Base-by-base conservation (phyloP, 2,888 invertebrate species). In the Volucella bombylans region DNA sequence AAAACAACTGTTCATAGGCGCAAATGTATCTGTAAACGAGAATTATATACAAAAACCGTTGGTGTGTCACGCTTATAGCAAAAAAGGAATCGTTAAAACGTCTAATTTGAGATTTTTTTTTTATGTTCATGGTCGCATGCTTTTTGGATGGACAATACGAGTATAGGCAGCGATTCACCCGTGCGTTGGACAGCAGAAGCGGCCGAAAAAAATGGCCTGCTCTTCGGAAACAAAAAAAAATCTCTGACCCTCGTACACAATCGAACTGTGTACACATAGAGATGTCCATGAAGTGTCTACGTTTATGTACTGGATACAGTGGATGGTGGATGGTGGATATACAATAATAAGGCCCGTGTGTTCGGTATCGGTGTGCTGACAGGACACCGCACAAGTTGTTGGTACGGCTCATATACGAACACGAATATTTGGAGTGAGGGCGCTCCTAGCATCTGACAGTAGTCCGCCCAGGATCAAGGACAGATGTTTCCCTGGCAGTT, bases 1-100 rank as follows among this genome's bases (percentile, higher is more conserved):
- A 38, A 45, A 82, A 68, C 82, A 78, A 82, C 82, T 82, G 82
- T 69, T 69, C 50, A 64, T 45, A 76, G 39, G 57, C 49, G 50
- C 68, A 11, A 50, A 31, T 50, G 47, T 65, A 41, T 62, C 47
- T 10, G 47, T 14, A 15, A 64, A 38, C 9, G 14, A 57, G 4
- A 57, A 49, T 49, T 8, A 8, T n/a, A 65, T 50, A 31, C 6
- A 59, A 52, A 74, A 74, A 74, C 76, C 41, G 41, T 54, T 31
- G 31, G 49, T 49, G 52, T 76, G 76, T 61, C 76, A 76, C 67
- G 67, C 76, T 68, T 76, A 43, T 64, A 69, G n/a, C 74, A 43
- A 64, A 52, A 45, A 62, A 49, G 78, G 54, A 23, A 39, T 23
- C 57, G 62, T 18, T 52, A 39, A 62, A 61, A 52, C 43, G 31